A percentile compares a stretch with the other conserved stretches of the same genome.
Evolutionary conservation across 2,113 vertebrate species (phyloP).

Genomic region (Bufo bufo): DNA sequence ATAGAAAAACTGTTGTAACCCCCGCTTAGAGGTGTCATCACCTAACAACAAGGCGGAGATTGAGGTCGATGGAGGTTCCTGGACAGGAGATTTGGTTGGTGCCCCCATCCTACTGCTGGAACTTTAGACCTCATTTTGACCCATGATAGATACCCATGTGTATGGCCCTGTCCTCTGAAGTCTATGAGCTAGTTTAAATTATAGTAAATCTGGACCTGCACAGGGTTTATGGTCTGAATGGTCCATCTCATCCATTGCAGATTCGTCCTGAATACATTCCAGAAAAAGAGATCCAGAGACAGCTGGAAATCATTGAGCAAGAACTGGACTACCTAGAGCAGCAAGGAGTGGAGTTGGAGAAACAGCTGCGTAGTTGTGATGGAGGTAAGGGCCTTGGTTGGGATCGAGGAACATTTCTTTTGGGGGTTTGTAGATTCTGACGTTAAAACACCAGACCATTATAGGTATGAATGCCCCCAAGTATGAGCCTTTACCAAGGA

Average conservation of each 20-base stretch:
- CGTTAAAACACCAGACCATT: neutral
- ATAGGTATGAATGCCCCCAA: too few relatives aligned
- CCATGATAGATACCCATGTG: too few relatives aligned
- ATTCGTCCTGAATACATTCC: conserved; percentile 73
- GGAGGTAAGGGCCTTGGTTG: conserved; percentile 75
- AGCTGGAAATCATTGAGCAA: conserved; percentile 80
- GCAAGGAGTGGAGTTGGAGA: conserved; percentile 87
- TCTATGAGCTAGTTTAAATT: too few relatives aligned
- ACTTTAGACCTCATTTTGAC: neutral
- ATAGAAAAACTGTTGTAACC: neutral
- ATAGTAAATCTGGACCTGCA: too few relatives aligned
- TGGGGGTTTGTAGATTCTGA: too few relatives aligned
- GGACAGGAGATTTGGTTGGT: too few relatives aligned
- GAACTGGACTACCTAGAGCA: conserved; percentile 83
- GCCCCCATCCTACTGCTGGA: too few relatives aligned
- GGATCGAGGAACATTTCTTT: too few relatives aligned
- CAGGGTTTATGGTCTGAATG: neutral
- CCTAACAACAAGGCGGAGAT: neutral
- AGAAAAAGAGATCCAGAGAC: conserved; percentile 80
- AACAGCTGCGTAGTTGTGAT: conserved; percentile 81
- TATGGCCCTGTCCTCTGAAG: too few relatives aligned
- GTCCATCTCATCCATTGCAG: conserved; percentile 62
- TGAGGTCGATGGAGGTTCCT: too few relatives aligned
- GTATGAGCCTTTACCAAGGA: too few relatives aligned
- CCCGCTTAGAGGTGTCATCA: neutral